Evolutionary conservation across 2,797 vertebrate species (phyloP), one percentile per base, ranked within the genome.

Genomic region (Chloroceryle amazona): DNA sequence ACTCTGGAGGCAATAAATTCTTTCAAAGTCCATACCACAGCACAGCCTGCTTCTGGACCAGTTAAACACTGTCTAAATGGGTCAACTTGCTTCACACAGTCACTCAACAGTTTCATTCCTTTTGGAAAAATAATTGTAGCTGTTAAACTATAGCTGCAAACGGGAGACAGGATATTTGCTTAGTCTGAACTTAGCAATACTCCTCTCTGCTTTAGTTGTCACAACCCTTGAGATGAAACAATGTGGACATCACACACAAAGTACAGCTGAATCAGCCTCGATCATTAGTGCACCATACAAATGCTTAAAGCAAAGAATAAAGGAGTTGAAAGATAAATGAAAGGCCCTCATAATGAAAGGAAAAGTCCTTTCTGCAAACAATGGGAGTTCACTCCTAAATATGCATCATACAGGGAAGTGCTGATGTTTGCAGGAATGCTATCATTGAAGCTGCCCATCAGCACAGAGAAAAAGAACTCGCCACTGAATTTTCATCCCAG

Each of bases 221-320:
- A 91, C 76, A 94, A 41, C 68, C 66, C 82, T 93, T 87, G 76
- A 81, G 90, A 72, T 67, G 86, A 91, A 95, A 78, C 84, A 90
- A 89, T 67, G 86, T 74, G 80, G 92, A 91, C 90, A 33, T 79
- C 52, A 44, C 67, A 74, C 70, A 76, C 61, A 68, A 92, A 85
- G 85, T 67, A 90, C 60, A 89, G 94, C 89, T 95, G 95, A 95
- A 93, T 93, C 91, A 92, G 91, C 86, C 86, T 95, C 91, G 47
- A 29, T 88, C 93, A 90, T 88, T 95, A 95, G 96, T 70, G 80
- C 76, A 84, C 42, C 76, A 79, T 31, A 82, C 73, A 89, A 79
- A 84, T 44, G 42, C 81, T 91, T 86, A 86, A 96, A 82, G 71
- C 79, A 78, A 81, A 91, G 92, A 86, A 90, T 90, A 92, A 90